Evolutionary conservation across 2,113 vertebrate species (phyloP).

Genomic region (Campylorhamphus procurvoides): DNA sequence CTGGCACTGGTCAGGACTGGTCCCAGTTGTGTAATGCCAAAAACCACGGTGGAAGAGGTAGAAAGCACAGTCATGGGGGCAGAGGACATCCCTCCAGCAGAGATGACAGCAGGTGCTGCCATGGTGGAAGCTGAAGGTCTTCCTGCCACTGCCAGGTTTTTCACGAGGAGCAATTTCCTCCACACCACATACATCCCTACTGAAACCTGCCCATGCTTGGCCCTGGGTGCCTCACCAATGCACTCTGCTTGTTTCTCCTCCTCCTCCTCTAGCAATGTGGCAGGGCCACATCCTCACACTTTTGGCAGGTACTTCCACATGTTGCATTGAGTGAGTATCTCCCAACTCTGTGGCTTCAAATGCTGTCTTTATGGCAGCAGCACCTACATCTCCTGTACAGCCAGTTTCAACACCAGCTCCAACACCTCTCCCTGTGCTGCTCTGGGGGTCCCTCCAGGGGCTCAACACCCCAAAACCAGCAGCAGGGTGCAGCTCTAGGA

Average conservation of each 20-base stretch:
- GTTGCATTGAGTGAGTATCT: background rate
- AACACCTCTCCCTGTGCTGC: background rate
- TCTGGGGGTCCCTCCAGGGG: background rate
- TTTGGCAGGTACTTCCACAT: background rate
- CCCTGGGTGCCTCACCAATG: background rate
- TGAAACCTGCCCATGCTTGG: background rate
- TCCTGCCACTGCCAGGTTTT: background rate
- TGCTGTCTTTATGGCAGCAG: background rate
- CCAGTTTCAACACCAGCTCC: background rate
- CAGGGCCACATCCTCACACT: background rate
- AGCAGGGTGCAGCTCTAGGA: background rate
- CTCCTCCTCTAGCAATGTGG: background rate
- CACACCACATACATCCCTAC: background rate
- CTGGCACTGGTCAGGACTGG: background rate
- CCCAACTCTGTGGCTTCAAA: background rate
- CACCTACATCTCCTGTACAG: background rate
- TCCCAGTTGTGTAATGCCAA: background rate
- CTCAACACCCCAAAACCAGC: background rate
- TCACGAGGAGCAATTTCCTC: background rate
- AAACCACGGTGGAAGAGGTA: background rate
- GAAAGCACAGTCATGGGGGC: rapidly evolving
- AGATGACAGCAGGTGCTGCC: background rate
- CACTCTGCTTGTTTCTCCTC: background rate
- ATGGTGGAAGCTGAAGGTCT: background rate
- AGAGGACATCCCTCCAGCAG: background rate